Evolutionary conservation across 2,113 vertebrate species (phyloP), one percentile per base, ranked within the genome.

Genomic region (Nettapus auritus): DNA sequence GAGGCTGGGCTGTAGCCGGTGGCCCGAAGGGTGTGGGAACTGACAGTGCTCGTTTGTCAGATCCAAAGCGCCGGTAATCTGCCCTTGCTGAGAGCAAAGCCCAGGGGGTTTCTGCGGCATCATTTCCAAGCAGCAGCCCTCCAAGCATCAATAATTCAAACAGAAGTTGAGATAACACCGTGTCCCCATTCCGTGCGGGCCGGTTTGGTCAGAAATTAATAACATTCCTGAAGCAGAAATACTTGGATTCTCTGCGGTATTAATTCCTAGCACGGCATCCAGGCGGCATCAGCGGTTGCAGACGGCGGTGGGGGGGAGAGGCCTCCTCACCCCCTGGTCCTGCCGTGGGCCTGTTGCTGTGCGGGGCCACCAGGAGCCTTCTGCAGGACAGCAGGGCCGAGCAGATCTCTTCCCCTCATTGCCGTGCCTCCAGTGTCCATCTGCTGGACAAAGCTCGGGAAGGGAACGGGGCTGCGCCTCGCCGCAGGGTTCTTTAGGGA

Each of bases 271-370:
- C 44, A 13, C 7, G n/a, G 42, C 1, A 1, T 17, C n/a, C 0
- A 0, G 8, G 1, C 1, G 4, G 59, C 22, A 5, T 5, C 0
- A 0, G 63, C 34, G 34, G 38, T 6, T 8, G 26, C 12, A 0
- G 6, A 2, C 20, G 3, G 28, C 3, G 1, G 60, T 0, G 2
- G 55, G 53, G 42, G 44, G 19, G 19, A 59, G 88, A 18, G 22
- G 42, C 9, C 2, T 33, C 53, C 42, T 48, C 20, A 22, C 48
- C 48, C 21, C 23, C 16, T 38, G 50, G 34, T 50, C 50, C 13
- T 3, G 29, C 9, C 53, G 23, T 8, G 20, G 19, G 25, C 60
- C 60, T 62, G 60, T 34, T 62, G 60, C 60, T 38, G 15, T 38
- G 34, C 34, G 7, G 14, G 14, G 21, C 34, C 60, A 26, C 34